Evolutionary conservation across 2,797 vertebrate genomes (phyloP), one percentile per base, ranked within the genome.

Genomic region (Sciurus carolinensis): DNA sequence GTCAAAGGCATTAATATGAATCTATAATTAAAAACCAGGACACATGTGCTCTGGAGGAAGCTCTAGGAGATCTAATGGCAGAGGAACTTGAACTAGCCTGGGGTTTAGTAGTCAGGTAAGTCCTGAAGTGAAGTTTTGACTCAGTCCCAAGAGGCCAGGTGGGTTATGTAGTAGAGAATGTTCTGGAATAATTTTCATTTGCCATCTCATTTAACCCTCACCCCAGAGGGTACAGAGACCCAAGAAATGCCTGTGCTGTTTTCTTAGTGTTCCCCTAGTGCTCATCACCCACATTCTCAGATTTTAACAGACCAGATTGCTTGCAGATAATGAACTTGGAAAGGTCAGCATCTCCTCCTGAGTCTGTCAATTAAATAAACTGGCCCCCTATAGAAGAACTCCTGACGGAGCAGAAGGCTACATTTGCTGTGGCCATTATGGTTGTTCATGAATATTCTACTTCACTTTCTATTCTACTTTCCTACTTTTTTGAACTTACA

Each of bases 261-360:
- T 62, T 28, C 75, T 76, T 54, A 44, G 42, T 54, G 52, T 33
- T 47, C 39, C 42, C 89, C 42, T 13, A 66, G 59, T 54, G 50
- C 18, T 73, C 13, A 28, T 76, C 62, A 81, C 36, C 52, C 24
- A 7, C 52, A 71, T 42, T 28, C 67, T 96, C 47, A 47, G 52
- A 50, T 69, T 93, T 86, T 95, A 95, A 82, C 69, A 42, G 93
- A 66, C 50, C 86, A 64, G 76, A 91, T 72, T 87, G 52, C 28
- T 76, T 87, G 36, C 33, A 18, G 39, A 73, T 50, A 69, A 96
- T 67, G 76, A 95, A 87, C 39, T 87, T 83, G 87, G 76, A 82
- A 77, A 87, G 82, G 66, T 73, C 15, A 20, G 36, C 44, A 30
- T 52, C 82, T 83, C 82, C 82, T 82, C 76, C 69, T 62, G 64